Base-by-base conservation (phyloP, 2,888 invertebrate genomes). In the Caenorhabditis sulstoni region DNA sequence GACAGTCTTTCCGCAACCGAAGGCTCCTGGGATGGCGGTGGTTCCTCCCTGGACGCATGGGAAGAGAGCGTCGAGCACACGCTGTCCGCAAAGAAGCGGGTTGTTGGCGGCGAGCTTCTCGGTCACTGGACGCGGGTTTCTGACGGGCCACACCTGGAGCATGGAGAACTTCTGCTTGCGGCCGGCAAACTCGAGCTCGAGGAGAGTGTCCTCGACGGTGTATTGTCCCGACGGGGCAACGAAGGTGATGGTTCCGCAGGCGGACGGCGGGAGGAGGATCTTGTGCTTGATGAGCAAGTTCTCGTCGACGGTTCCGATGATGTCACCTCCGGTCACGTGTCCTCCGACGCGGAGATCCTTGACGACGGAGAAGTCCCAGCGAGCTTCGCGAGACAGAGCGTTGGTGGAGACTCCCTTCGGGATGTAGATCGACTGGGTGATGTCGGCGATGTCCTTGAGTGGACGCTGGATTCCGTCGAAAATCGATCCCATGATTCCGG, bases 381-480 rank as follows among this genome's bases (percentile, higher is more conserved):
- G 92, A 68, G 92, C 91, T 1, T 94, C 93, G 64, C 95, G 93
- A 8, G 95, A 95, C 77, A 99, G 92, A 61, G 95, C 93, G n/a
- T 97, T 97, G 75, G 95, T 94, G 91, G 97, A 98, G 59, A 99
- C 94, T 71, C 88, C 99, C 93, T 97, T 98, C 52, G 99, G 99
- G 92, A 99, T 99, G 93, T 99, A 99, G 92, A 99, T 99, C 90
- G 96, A 96, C 91, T 94, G 93, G 0, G 96, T 96, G 82, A 96
- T 92, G 91, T 96, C 96, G 91, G 94, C 93, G 91, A 99, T 99
- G 92, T 97, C 97, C 76, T 92, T 96, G 90, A 99, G 92, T 0
- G 99, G 99, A 90, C 99, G 95, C 92, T 99, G 99, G 92, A 99
- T 99, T 93, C 99, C 99, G 92, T 99, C 99, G 92, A 98, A 99